A percentile compares a stretch with the other conserved stretches of the same genome.
phyloP scores from a whole-genome alignment of 2,888 invertebrate species.

The Metopia argyrocephala region DNA sequence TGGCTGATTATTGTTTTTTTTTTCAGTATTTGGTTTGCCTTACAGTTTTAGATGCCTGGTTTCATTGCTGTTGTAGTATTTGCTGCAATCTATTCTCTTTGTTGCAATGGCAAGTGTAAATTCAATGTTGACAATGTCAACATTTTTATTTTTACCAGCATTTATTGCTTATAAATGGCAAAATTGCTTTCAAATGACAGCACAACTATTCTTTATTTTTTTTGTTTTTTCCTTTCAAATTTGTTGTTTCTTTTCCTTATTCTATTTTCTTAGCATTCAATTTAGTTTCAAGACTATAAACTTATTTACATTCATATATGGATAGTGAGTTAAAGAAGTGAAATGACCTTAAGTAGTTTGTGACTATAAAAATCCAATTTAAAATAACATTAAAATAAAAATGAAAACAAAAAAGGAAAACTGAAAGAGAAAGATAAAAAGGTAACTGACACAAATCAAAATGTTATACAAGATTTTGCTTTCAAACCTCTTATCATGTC shows the following conservation, averaged over 20 bases:
- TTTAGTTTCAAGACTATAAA: background rate
- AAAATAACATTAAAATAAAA: constrained; percentile 28
- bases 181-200: constrained; percentile 60
- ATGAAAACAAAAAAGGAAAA: background rate
- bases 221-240: background rate
- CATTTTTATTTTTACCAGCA: constrained; percentile 60
- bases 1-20: background rate
- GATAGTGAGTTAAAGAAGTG: constrained; percentile 17
- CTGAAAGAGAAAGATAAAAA: constrained; percentile 16
- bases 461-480: constrained; percentile 64
- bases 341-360: constrained; percentile 54
- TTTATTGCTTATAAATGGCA: constrained; percentile 62
- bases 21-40: too few species aligned
- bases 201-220: constrained; percentile 22
- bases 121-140: constrained; percentile 65
- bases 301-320: background rate
- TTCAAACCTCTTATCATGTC: constrained; percentile 55
- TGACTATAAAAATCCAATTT: constrained; percentile 54
- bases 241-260: background rate
- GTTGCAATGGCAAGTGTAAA: constrained; percentile 61
- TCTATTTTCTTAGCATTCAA: background rate
- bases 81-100: background rate
- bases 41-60: background rate
- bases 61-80: background rate
- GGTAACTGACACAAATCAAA: constrained; percentile 62